Evolutionary conservation across 35 echinoderm and acorn worm genomes (phyloP).

Genomic region (Ptychodera flava): DNA sequence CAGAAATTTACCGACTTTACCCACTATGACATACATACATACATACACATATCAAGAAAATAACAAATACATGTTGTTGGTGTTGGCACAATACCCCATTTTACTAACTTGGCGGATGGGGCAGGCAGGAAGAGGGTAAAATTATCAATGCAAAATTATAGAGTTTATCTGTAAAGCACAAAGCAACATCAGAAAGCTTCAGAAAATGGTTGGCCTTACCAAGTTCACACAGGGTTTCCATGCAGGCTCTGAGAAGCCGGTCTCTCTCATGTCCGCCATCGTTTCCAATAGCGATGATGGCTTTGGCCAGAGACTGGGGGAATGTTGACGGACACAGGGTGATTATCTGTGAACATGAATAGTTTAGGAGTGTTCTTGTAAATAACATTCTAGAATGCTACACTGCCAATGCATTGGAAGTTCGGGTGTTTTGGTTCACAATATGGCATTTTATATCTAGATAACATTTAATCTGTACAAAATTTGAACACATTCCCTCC

Average conservation of each 20-base stretch:
- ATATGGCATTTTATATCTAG: background rate
- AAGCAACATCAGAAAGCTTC: too few relatives aligned
- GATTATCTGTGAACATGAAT: constrained; percentile 44
- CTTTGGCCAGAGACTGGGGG: constrained; percentile 76
- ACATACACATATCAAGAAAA: too few relatives aligned
- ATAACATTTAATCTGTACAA: background rate
- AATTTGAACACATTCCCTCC: background rate
- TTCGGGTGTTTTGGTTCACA: background rate
- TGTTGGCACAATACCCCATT: too few relatives aligned
- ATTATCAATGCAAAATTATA: too few relatives aligned
- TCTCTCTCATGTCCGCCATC: constrained; percentile 68
- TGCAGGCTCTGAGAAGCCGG: constrained; percentile 51
- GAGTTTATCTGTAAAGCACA: too few relatives aligned
- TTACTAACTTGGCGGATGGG: too few relatives aligned
- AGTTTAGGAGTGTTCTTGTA: background rate
- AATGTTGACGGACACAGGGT: constrained; percentile 57
- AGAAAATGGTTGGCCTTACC: constrained; percentile 62
- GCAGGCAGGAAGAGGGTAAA: too few relatives aligned
- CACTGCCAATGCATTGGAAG: background rate
- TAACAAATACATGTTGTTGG: too few relatives aligned
- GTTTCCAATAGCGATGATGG: constrained; percentile 77
- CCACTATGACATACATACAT: too few relatives aligned
- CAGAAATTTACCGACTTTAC: too few relatives aligned
- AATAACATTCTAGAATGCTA: too few relatives aligned
- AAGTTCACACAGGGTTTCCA: constrained; percentile 94